Conservation (phyloP, 2,113 vertebrate genomes). For the Onychorhynchus coronatus region DNA sequence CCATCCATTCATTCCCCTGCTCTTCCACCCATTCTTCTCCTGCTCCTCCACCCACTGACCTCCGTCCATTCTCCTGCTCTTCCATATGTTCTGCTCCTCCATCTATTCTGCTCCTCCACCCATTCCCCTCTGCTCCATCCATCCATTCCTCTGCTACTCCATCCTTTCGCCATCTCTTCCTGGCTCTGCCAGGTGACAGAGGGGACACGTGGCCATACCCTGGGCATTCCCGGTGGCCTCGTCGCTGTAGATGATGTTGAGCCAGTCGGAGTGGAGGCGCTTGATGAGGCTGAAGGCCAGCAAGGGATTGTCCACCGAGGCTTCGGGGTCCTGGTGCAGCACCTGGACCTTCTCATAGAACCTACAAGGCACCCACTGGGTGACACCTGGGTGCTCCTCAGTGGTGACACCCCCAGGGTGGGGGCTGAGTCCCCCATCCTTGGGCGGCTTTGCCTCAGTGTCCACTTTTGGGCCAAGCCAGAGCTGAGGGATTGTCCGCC, state of each 20-base stretch:
- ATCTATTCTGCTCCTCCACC: not conserved
- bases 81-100: not conserved
- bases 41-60: rapidly evolving
- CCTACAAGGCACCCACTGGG: conserved; percentile 61
- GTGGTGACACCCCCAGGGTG: rapidly evolving
- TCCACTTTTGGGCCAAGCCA: not conserved
- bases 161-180: not conserved
- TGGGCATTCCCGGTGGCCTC: conserved; percentile 80
- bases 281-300: conserved; percentile 91
- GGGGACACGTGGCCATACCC: conserved; percentile 41
- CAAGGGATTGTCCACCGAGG: conserved; percentile 83
- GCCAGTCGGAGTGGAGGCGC: conserved; percentile 89
- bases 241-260: conserved; percentile 80
- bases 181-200: not conserved
- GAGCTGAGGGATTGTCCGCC: rapidly evolving
- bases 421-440: rapidly evolving
- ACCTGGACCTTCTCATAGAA: conserved; percentile 86
- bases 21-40: not conserved
- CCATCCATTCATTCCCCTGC: not conserved
- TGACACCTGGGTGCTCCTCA: not conserved
- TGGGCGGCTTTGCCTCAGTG: rapidly evolving
- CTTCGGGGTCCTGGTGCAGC: conserved; percentile 73
- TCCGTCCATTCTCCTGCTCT: not conserved
- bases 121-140: not conserved
- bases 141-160: not conserved